Evolutionary conservation across 2,888 invertebrate genomes (phyloP).

Genomic region (Zelleria hepariella): DNA sequence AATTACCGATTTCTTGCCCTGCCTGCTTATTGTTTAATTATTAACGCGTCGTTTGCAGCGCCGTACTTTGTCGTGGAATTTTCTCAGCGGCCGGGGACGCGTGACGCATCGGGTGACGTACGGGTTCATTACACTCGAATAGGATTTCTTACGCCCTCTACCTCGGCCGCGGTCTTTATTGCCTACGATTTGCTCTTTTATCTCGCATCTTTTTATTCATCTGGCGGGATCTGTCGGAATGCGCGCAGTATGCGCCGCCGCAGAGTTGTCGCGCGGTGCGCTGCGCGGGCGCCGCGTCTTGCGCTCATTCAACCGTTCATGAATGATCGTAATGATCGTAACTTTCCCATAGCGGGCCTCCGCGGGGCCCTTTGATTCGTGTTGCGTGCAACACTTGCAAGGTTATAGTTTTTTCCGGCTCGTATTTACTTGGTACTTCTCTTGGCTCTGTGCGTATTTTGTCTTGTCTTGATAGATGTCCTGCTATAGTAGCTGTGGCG

Average conservation of each 20-base stretch:
- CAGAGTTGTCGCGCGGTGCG: constrained; percentile 42
- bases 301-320: constrained; percentile 64
- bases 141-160: constrained; percentile 5
- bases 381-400: constrained; percentile 21
- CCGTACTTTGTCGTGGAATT: constrained; percentile 53
- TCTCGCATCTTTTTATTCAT: neutral
- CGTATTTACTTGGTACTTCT: neutral
- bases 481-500: neutral
- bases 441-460: neutral
- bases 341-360: constrained; percentile 63
- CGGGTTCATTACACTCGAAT: constrained; percentile 59
- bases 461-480: neutral
- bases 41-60: constrained; percentile 62
- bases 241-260: constrained; percentile 13
- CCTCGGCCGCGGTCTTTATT: neutral
- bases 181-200: neutral
- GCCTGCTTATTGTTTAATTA: constrained; percentile 70
- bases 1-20: constrained; percentile 68
- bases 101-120: constrained; percentile 37
- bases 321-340: constrained; percentile 62
- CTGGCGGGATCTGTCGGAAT: neutral
- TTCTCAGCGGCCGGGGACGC: constrained; percentile 32
- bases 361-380: constrained; percentile 11
- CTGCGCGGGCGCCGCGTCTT: constrained; percentile 43
- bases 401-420: neutral